Conservation (phyloP, 2,113 vertebrate species). For the Dendrocopos noguchii region DNA sequence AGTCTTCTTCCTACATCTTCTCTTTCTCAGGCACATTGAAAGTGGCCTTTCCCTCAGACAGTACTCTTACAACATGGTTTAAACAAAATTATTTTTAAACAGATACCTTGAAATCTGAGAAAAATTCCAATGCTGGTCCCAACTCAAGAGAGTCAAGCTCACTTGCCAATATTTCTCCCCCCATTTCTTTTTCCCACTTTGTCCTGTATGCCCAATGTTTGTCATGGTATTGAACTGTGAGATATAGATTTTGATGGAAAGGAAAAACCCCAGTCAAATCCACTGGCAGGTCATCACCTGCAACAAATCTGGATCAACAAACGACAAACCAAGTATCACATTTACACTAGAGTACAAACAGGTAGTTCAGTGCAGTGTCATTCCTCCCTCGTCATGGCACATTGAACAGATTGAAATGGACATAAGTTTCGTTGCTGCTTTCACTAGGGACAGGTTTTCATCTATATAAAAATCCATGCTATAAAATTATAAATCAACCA, state of each 20-base stretch:
- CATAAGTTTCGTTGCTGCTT: conserved; percentile 26
- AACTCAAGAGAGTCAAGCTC: not conserved
- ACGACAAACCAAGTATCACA: conserved; percentile 22
- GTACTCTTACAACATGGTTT: not conserved
- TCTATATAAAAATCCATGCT: not conserved
- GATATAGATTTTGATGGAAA: conserved; percentile 57
- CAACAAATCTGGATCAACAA: conserved; percentile 25
- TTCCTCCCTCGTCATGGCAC: not conserved
- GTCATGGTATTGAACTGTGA: conserved; percentile 22
- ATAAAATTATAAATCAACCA: conserved; percentile 12
- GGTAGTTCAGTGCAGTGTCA: conserved; percentile 41
- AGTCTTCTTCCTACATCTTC: not conserved
- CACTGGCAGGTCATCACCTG: conserved; percentile 25
- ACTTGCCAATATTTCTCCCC: conserved; percentile 5
- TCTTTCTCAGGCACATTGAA: not conserved
- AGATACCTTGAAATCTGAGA: conserved; percentile 23
- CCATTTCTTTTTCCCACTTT: conserved; percentile 22
- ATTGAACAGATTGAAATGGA: not conserved
- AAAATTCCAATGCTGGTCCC: not conserved
- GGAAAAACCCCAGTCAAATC: conserved; percentile 48
- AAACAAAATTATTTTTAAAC: not conserved
- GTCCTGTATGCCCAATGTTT: conserved; percentile 17
- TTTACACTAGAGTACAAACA: not conserved
- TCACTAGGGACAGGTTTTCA: conserved; percentile 13
- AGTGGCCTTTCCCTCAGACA: not conserved